phyloP scores from a whole-genome alignment of 2,113 vertebrate species.

The Oncorhynchus gorbuscha region DNA sequence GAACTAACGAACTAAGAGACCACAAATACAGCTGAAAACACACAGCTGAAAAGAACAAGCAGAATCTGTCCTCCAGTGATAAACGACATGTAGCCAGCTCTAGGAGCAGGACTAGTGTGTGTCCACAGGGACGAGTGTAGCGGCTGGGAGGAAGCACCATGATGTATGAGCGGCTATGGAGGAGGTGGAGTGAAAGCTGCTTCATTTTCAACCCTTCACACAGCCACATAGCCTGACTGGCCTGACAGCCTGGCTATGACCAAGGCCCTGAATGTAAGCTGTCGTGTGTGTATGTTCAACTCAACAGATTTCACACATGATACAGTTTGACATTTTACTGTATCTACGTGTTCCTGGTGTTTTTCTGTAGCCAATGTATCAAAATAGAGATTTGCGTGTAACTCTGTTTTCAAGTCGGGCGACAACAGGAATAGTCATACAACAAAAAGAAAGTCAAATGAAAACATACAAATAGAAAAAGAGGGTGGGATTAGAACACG shows the following conservation, averaged over 20 bases:
- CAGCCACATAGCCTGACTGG: too few relatives aligned
- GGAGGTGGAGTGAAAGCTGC: too few relatives aligned
- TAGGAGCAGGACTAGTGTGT: neutral
- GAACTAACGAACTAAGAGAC: neutral
- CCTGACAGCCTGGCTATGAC: too few relatives aligned
- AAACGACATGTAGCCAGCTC: neutral
- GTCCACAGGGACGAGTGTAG: neutral
- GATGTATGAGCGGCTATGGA: slow-evolving; percentile 1
- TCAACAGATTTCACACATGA: too few relatives aligned
- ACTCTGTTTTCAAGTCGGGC: neutral
- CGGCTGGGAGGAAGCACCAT: neutral
- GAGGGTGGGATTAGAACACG: neutral
- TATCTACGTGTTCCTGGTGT: too few relatives aligned
- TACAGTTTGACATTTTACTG: too few relatives aligned
- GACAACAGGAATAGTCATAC: neutral
- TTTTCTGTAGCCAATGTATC: too few relatives aligned
- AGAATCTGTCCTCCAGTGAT: neutral
- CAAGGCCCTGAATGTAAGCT: too few relatives aligned
- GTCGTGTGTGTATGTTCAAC: too few relatives aligned
- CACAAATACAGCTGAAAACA: neutral
- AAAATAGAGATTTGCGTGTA: too few relatives aligned
- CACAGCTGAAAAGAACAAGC: neutral
- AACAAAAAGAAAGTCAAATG: neutral
- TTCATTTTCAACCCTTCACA: too few relatives aligned
- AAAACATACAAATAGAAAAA: too few relatives aligned